Percentiles rank a stretch among this genome's conserved stretches.
Evolutionary conservation across 2,888 invertebrate genomes (phyloP).

Genomic region (Drymonia ruficornis): DNA sequence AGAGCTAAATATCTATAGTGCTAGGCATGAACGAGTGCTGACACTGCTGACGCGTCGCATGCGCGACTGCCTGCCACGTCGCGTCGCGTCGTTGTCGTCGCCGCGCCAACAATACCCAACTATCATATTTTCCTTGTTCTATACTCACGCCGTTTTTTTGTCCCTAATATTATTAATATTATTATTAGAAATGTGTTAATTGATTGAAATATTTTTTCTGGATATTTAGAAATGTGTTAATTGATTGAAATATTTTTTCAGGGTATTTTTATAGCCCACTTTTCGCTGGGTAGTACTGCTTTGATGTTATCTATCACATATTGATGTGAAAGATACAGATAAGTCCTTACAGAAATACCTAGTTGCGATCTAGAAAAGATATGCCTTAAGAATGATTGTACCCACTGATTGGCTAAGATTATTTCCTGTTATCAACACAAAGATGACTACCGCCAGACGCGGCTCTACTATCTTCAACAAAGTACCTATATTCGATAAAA

Average conservation of each 20-base stretch:
- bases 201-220: too few relatives aligned
- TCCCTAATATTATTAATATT: too few relatives aligned
- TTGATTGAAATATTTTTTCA: too few relatives aligned
- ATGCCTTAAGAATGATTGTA: not conserved
- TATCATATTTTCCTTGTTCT: slow-evolving; percentile 60
- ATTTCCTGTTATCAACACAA: slow-evolving; percentile 23
- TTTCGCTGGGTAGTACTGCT: too few relatives aligned
- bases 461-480: not conserved
- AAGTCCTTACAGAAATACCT: too few relatives aligned
- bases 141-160: slow-evolving; percentile 31
- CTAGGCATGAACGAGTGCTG: slow-evolving; percentile 41
- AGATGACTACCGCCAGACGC: slow-evolving; percentile 17
- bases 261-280: too few relatives aligned
- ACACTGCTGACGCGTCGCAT: slow-evolving; percentile 20
- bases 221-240: too few relatives aligned
- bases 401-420: not conserved
- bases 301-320: too few relatives aligned
- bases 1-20: slow-evolving; percentile 43
- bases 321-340: too few relatives aligned
- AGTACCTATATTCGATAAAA: slow-evolving; percentile 34
- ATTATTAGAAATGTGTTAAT: too few relatives aligned
- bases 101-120: slow-evolving; percentile 42
- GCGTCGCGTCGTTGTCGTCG: not conserved
- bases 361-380: not conserved
- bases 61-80: not conserved